These are phyloP conservation scores for Albula goreensis DNA, from an alignment of 2,113 vertebrate genomes.

Conservation along the genomic window DNA sequence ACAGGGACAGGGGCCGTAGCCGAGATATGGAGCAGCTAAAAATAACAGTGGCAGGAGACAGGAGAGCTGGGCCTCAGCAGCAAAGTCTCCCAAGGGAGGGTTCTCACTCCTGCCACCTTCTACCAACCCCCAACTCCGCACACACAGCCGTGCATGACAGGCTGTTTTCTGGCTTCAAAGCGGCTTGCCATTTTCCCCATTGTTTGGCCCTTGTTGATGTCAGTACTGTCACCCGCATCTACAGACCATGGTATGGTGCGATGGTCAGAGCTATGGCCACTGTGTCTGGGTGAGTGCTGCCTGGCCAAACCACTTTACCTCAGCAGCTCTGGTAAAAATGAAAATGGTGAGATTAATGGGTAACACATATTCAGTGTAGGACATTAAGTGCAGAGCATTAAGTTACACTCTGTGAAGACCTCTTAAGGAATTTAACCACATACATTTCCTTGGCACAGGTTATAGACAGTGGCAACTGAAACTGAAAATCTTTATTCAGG, in stretches of 20 bases:
- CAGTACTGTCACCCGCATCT: not conserved
- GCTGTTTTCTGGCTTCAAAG: not conserved
- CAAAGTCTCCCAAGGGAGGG: not conserved
- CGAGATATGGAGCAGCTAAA: slow-evolving; percentile 67
- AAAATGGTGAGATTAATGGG: too few relatives aligned
- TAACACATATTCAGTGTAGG: too few relatives aligned
- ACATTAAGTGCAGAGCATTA: not conserved
- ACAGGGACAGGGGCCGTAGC: slow-evolving; percentile 44
- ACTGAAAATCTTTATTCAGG: not conserved
- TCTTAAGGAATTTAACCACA: not conserved
- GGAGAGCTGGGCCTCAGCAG: slow-evolving; percentile 29
- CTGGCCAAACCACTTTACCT: not conserved
- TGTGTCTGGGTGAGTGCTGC: not conserved
- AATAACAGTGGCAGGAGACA: slow-evolving; percentile 54
- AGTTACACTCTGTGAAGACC: not conserved
- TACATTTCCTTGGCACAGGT: not conserved
- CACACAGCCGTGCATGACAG: slow-evolving; percentile 1
- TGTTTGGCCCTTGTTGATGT: slow-evolving; percentile 3
- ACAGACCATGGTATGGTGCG: not conserved
- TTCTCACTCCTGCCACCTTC: not conserved
- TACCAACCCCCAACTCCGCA: not conserved
- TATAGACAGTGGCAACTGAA: not conserved
- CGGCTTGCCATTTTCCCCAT: not conserved
- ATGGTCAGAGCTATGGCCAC: not conserved
- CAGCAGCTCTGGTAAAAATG: not conserved